Base-by-base conservation (phyloP, 2,888 invertebrate species). In the Digitonthophagus gazella region DNA sequence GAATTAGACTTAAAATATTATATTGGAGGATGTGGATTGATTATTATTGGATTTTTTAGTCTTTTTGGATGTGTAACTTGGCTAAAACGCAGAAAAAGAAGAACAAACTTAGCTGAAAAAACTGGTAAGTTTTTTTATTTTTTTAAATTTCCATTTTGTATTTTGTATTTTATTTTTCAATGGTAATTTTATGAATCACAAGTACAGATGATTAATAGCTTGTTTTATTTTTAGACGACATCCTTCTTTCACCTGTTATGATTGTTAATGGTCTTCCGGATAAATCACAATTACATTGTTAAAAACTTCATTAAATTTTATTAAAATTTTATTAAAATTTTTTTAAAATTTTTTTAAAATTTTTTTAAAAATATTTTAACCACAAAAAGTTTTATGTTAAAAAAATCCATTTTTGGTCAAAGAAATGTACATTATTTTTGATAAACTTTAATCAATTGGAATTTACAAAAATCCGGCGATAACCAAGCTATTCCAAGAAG, bases 191-290 rank as follows among this genome's bases (percentile, higher is more conserved):
- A n/a, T n/a, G n/a, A n/a, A n/a, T n/a, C n/a, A n/a, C n/a, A n/a
- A n/a, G n/a, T n/a, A n/a, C n/a, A n/a, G n/a, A n/a, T n/a, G n/a
- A n/a, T n/a, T n/a, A n/a, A n/a, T n/a, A n/a, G n/a, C 57, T 19
- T 18, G 3, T 63, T 58, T n/a, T 28, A 54, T 15, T 68, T 54
- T 58, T 58, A 69, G 68, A 69, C 58, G 68, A 69, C 20, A 66
- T 69, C 5, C 15, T 69, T 8, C 20, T 69, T 14, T 1, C 61
- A 14, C 65, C 68, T 2, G 61, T 66, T 14, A 44, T 55, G 19
- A 54, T 66, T 55, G 22, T 66, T 4, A 61, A 61, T 11, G 58
- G 61, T 18, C 19, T 19, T 11, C 61, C 61, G 16, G 2, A 1
- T 6, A 61, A 16, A 19, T 18, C 11, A 61, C 14, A 57, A 57